These are phyloP conservation scores for Podarcis muralis DNA, from an alignment of 2,113 vertebrate genomes.

Conservation along the genomic window DNA sequence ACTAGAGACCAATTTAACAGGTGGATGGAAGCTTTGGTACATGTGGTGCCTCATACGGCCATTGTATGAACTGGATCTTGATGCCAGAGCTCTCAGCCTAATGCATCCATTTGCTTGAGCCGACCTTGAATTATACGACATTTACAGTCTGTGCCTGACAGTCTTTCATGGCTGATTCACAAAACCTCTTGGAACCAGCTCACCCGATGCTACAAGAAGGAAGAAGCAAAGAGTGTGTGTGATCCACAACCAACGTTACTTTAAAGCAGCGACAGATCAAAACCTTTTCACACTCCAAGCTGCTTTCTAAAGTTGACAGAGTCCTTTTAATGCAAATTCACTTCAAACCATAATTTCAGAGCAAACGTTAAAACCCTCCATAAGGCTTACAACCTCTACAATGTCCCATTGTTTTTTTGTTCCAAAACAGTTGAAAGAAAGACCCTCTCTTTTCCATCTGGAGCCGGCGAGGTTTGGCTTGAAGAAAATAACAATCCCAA, in stretches of 20 bases:
- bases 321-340: slow-evolving; percentile 49
- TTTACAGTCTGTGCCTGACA: neutral
- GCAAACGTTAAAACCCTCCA: slow-evolving; percentile 54
- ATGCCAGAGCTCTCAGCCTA: neutral
- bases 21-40: neutral
- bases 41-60: neutral
- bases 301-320: slow-evolving; percentile 40
- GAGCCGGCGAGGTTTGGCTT: slow-evolving; percentile 67
- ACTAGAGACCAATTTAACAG: neutral
- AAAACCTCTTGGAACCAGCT: too few species aligned
- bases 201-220: neutral
- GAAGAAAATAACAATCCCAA: slow-evolving; percentile 44
- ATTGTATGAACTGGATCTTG: neutral
- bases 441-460: slow-evolving; percentile 56
- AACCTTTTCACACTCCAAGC: slow-evolving; percentile 14
- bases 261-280: neutral
- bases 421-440: slow-evolving; percentile 62
- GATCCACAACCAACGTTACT: slow-evolving; percentile 23
- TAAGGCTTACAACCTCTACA: slow-evolving; percentile 52
- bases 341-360: slow-evolving; percentile 60
- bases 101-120: neutral
- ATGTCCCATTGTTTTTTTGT: slow-evolving; percentile 48
- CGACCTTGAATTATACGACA: neutral
- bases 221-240: neutral
- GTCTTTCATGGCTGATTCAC: neutral